A percentile compares a stretch with the other conserved stretches of the same genome.
phyloP scores from a whole-genome alignment of 1,140 invertebrate genomes.

The Linepithema humile region DNA sequence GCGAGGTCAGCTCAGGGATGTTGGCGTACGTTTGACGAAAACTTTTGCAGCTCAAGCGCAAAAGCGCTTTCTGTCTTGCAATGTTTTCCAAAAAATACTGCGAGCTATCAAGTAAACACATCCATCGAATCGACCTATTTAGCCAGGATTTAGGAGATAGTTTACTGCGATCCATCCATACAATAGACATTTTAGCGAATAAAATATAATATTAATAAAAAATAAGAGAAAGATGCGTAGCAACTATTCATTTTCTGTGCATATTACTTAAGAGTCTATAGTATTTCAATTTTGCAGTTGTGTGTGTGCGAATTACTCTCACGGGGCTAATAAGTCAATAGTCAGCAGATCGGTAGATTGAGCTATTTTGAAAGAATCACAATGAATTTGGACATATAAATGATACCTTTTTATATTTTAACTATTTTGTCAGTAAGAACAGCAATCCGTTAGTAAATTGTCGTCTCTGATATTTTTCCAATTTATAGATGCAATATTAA shows the following conservation, averaged over 20 bases:
- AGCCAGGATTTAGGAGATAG: background rate
- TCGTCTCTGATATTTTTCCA: background rate
- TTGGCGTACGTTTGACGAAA: constrained; percentile 46
- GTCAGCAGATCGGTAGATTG: too few species aligned
- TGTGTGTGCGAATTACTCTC: constrained; percentile 10
- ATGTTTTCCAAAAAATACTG: constrained; percentile 4
- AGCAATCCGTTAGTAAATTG: background rate
- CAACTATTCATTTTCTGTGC: constrained; percentile 13
- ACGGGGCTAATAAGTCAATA: background rate
- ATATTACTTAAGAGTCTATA: background rate
- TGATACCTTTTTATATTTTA: background rate
- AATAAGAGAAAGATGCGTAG: background rate
- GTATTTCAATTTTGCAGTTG: background rate
- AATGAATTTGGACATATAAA: background rate
- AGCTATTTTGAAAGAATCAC: background rate
- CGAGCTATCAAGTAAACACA: constrained; percentile 38
- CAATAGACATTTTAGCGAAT: background rate
- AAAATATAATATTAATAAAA: constrained; percentile 35
- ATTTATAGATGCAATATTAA: constrained; percentile 26
- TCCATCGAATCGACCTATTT: constrained; percentile 12
- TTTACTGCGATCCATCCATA: constrained; percentile 28
- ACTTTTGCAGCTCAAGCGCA: constrained; percentile 36
- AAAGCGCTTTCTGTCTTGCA: constrained; percentile 29
- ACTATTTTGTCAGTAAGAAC: background rate
- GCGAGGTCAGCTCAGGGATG: constrained; percentile 25